Base-by-base conservation (phyloP, 2,113 vertebrate species). In the Neofelis nebulosa region DNA sequence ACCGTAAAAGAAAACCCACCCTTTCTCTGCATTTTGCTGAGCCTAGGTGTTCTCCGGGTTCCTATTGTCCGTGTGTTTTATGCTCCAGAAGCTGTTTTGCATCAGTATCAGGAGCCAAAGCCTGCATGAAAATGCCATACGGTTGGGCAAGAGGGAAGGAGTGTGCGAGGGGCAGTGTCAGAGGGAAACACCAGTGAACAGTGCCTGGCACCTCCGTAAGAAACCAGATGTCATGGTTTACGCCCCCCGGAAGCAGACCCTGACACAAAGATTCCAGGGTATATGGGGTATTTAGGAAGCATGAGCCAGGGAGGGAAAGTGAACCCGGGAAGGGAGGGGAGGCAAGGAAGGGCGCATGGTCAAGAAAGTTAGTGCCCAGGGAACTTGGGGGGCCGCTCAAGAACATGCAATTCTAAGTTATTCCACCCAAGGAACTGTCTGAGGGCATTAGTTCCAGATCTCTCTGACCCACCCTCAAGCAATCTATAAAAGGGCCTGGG, bases 21-120 rank as follows among this genome's bases (percentile, higher is more conserved):
- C 96, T 98, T 98, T 98, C 98, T 98, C 96, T 97, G 89, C 57
- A 13, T 96, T 97, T 98, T 97, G 98, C 96, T 69, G 23, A 78
- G 69, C 87, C 79, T 86, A 41, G 73, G 84, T 80, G 5, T 94
- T 95, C 97, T 94, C 52, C 7, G 21, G 38, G 79, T 29, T 4
- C 0, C 11, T 94, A 97, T 97, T 98, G 95, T 98, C 88, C 83
- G 2, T 84, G 12, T 71, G 80, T 87, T 96, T 91, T 84, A 61
- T 63, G 57, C 93, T 97, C 81, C 61, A 12, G 89, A 48, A 90
- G 79, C 78, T 50, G 90, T 82, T 93, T 80, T 95, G 57, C 96
- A 41, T 93, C 82, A 71, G 97, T 63, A 89, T 88, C 83, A 66
- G 79, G 79, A 90, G 63, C 69, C 48, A 9, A 85, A 76, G 84